Conservation (phyloP, 2,113 vertebrate species). For the Rhadina sibilatrix region DNA sequence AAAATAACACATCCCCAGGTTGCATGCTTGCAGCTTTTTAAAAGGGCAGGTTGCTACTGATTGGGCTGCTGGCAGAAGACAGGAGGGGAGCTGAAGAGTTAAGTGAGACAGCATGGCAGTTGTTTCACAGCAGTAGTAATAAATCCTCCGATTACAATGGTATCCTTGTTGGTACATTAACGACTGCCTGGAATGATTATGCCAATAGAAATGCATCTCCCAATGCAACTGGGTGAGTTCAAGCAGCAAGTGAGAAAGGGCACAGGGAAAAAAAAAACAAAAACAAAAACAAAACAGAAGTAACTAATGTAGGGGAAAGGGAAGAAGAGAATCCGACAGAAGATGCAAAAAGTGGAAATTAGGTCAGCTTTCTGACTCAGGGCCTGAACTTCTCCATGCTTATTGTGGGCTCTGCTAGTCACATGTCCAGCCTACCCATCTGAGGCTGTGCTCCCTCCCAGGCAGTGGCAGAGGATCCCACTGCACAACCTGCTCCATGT, state of each 20-base stretch:
- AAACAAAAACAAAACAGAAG: background rate
- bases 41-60: background rate
- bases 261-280: background rate
- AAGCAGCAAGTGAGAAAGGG: slow-evolving; percentile 6
- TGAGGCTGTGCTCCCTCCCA: background rate
- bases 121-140: slow-evolving; percentile 22
- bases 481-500: background rate
- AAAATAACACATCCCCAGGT: background rate
- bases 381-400: background rate
- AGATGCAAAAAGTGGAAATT: background rate
- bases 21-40: background rate
- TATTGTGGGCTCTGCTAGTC: background rate
- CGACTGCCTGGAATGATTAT: slow-evolving; percentile 5
- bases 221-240: background rate
- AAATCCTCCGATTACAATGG: slow-evolving; percentile 35
- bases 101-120: background rate
- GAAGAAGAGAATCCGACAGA: background rate
- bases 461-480: background rate
- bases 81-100: slow-evolving; percentile 16
- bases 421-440: accelerated
- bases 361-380: background rate
- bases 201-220: slow-evolving; percentile 11
- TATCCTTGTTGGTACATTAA: slow-evolving; percentile 46
- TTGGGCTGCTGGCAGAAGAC: background rate
- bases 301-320: background rate